These are phyloP conservation scores for Peucedramus taeniatus DNA, from an alignment of 2,113 vertebrate species.

Conservation along the genomic window DNA sequence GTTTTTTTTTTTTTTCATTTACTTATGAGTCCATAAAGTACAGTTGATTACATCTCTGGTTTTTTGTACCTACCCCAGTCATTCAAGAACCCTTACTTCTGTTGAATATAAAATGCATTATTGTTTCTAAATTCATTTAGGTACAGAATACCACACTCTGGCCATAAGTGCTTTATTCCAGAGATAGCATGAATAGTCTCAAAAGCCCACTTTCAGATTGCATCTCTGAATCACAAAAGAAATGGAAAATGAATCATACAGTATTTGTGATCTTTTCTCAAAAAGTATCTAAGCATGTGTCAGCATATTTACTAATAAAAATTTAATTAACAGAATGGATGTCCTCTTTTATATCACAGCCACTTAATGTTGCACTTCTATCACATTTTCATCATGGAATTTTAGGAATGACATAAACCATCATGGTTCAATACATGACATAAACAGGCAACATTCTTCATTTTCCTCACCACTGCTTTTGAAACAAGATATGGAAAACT, in stretches of 20 bases:
- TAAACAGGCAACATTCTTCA: background rate
- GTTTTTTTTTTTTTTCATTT: background rate
- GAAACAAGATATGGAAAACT: background rate
- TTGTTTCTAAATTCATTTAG: slow-evolving; percentile 1
- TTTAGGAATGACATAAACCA: background rate
- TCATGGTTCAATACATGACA: background rate
- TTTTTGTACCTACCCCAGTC: background rate
- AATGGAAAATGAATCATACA: background rate
- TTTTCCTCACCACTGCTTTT: background rate
- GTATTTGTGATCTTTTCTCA: background rate
- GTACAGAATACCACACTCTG: background rate
- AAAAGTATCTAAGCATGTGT: background rate
- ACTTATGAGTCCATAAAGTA: background rate
- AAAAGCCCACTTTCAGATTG: background rate
- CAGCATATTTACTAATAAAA: background rate
- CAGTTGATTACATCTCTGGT: background rate
- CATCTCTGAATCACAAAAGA: background rate
- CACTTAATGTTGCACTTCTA: background rate
- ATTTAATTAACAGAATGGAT: background rate
- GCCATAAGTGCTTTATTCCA: background rate
- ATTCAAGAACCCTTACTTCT: background rate
- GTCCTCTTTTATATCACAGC: background rate
- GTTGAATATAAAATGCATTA: background rate
- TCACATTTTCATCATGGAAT: background rate
- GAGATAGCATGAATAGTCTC: background rate